Evolutionary conservation across 30 jellyfish, hydroid and myxozoan species (phyloP).

Genomic region (Pseudorhiza aurosa): DNA sequence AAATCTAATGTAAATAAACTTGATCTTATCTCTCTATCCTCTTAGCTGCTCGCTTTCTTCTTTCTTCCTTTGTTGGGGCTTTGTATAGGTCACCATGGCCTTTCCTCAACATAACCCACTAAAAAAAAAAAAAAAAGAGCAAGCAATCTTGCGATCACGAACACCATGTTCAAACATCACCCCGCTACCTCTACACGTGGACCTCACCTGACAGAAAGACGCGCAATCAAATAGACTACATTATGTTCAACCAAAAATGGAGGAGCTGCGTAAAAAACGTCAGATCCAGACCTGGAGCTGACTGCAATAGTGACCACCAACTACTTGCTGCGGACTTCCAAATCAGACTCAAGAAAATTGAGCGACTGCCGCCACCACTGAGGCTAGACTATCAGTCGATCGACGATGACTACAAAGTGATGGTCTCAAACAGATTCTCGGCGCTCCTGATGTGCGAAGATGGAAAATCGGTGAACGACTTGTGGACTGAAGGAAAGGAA

Average conservation of each 20-base stretch:
- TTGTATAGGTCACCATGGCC: too few species aligned
- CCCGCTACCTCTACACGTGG: constrained; percentile 47
- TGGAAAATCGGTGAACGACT: neutral
- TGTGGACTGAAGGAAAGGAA: constrained; percentile 15
- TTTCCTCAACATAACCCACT: too few species aligned
- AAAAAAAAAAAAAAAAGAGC: too few species aligned
- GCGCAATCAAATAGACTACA: constrained; percentile 38
- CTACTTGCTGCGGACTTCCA: constrained; percentile 11
- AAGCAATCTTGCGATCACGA: constrained; percentile 12
- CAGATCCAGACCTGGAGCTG: constrained; percentile 46
- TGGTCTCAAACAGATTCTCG: neutral
- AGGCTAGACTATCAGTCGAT: neutral
- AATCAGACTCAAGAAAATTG: constrained; percentile 19
- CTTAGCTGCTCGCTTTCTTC: too few species aligned
- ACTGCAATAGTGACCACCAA: constrained; percentile 52
- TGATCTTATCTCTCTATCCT: too few species aligned
- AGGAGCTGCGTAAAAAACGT: constrained; percentile 12
- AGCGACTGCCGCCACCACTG: constrained; percentile 14
- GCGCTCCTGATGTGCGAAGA: neutral
- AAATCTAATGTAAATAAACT: too few species aligned
- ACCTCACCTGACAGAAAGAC: neutral
- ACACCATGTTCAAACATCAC: constrained; percentile 19
- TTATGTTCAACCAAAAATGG: constrained; percentile 9
- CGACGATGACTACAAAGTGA: neutral
- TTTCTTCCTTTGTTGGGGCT: too few species aligned